Percentiles rank a stretch among this genome's conserved stretches.
Evolutionary conservation across 2,797 vertebrate species (phyloP).

Genomic region (Antrozous pallidus): DNA sequence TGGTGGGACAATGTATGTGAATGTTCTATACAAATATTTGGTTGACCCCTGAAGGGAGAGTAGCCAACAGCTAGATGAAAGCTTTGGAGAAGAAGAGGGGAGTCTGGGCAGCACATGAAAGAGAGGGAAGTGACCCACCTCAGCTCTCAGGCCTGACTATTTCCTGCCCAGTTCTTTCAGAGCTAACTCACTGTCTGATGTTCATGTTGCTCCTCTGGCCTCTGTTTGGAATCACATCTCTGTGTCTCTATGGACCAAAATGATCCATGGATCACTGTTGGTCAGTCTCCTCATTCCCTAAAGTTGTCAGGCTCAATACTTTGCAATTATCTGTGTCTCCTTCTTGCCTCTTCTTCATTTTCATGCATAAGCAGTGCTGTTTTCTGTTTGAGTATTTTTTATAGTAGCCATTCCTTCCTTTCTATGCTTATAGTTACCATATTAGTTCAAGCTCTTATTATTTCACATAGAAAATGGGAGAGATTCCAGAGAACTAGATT

Average conservation of each 20-base stretch:
- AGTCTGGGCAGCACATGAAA: background rate
- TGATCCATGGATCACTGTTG: background rate
- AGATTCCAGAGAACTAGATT: background rate
- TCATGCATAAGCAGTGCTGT: background rate
- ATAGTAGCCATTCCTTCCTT: background rate
- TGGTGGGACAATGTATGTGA: background rate
- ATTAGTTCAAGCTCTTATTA: background rate
- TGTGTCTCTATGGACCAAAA: background rate
- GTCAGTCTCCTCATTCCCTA: background rate
- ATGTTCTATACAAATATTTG: background rate
- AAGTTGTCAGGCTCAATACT: background rate
- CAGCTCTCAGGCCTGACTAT: background rate
- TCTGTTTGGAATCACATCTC: background rate
- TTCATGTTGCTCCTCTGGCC: background rate
- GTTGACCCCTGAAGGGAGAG: background rate
- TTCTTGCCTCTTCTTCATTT: background rate
- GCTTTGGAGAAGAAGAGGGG: background rate
- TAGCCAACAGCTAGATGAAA: background rate
- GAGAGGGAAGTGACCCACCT: background rate
- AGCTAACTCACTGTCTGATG: background rate
- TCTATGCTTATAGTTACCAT: background rate
- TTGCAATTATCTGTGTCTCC: background rate
- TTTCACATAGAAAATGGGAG: background rate
- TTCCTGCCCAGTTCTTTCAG: background rate
- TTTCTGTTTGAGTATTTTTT: background rate